Evolutionary conservation across 2,113 vertebrate genomes (phyloP), one percentile per base, ranked within the genome.

Genomic region (Hydropotes inermis): DNA sequence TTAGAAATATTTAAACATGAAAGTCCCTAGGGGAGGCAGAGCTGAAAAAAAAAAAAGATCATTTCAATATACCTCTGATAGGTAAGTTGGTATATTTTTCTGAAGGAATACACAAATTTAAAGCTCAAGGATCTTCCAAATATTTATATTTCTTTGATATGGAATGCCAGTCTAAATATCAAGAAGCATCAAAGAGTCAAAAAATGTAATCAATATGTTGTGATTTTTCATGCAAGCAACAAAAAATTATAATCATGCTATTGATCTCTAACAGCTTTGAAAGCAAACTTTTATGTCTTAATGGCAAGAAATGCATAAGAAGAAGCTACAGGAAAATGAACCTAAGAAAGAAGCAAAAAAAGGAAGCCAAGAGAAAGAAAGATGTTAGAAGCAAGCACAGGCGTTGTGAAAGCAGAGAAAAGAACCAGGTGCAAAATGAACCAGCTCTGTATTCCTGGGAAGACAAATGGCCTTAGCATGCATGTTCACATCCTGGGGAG

Each of bases 1-100:
- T 61, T 5, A 74, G 27, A 97, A 87, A 96, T 92, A 60, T 84
- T 97, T 92, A 95, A 61, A 55, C 3, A 87, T 15, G 16, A 87
- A 87, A 94, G 39, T 58, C 16, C 54, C 39, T 4, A 19, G 10
- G 3, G 16, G 55, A 67, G 4, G 23, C 25, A n/a, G 0, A 43
- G 15, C 8, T 61, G 10, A 74, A 83, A 92, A 57, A 78, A 55
- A 74, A n/a, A 52, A 58, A 27, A 7, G 21, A 55, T 70, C 21
- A 83, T 19, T 89, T 61, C 10, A 54, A n/a, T n/a, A 52, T 2
- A 60, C 15, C 23, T 85, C 43, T 43, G 36, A 85, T n/a, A 55
- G 13, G 10, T 36, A 74, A 81, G 27, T 15, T 52, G 12, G n/a
- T 25, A 55, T 36, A 82, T 84, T 81, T 96, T 94, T 82, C 64